These are phyloP conservation scores for Calidris pugnax DNA, from an alignment of 2,113 vertebrate genomes.

Conservation along the genomic window DNA sequence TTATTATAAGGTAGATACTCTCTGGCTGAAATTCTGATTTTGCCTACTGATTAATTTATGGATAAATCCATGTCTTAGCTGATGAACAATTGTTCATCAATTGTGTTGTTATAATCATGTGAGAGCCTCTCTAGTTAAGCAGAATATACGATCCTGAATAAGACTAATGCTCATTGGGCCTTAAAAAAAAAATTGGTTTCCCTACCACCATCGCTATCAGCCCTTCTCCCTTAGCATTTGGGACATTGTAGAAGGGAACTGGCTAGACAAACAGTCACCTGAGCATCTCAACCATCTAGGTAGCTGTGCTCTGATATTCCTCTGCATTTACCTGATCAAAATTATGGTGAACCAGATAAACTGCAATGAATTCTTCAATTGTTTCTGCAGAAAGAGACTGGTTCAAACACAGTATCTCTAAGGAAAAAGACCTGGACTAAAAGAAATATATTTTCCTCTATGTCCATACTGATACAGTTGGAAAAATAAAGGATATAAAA, in stretches of 20 bases:
- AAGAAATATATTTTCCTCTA: background rate
- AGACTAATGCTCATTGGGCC: background rate
- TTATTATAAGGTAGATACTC: slow-evolving; percentile 9
- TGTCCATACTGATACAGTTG: background rate
- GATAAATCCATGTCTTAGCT: background rate
- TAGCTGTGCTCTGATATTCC: background rate
- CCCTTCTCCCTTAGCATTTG: background rate
- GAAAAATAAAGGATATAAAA: background rate
- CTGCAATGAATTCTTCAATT: background rate
- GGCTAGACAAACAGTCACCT: background rate
- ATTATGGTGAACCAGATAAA: background rate
- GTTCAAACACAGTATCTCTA: background rate
- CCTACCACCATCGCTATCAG: background rate
- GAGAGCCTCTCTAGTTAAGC: background rate
- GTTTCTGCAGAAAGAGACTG: background rate
- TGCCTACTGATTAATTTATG: slow-evolving; percentile 38
- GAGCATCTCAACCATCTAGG: background rate
- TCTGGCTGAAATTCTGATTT: slow-evolving; percentile 28
- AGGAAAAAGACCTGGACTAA: background rate
- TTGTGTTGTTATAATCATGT: background rate
- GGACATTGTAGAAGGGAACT: background rate
- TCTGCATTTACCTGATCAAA: background rate
- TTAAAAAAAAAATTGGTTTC: background rate
- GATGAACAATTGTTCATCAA: background rate
- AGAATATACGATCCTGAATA: background rate